Evolutionary conservation across 2,113 vertebrate genomes (phyloP).

Genomic region (Hippocampus abdominalis): DNA sequence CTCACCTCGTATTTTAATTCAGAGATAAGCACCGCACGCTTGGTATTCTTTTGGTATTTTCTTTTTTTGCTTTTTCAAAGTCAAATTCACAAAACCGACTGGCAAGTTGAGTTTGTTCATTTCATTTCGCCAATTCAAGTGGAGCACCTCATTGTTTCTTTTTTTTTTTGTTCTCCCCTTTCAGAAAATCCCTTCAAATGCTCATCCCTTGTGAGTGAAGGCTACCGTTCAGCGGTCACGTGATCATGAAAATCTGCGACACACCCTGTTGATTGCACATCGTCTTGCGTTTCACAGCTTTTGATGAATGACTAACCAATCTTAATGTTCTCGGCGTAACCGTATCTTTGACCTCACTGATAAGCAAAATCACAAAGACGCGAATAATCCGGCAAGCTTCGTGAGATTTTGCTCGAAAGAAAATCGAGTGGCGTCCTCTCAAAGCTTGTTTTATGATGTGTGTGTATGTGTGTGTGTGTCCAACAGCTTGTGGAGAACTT

Average conservation of each 20-base stretch:
- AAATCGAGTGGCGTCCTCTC: constrained; percentile 6
- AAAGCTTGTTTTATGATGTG: background rate
- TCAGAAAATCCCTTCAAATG: background rate
- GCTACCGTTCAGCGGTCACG: background rate
- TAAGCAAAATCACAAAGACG: background rate
- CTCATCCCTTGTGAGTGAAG: background rate
- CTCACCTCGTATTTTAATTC: background rate
- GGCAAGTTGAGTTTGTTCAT: background rate
- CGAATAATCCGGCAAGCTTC: background rate
- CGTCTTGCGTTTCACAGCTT: too few relatives aligned
- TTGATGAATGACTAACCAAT: background rate
- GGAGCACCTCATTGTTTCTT: background rate
- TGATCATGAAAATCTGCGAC: constrained; percentile 11
- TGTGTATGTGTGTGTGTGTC: background rate
- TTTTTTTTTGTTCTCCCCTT: background rate
- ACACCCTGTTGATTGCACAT: background rate
- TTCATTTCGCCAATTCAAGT: background rate
- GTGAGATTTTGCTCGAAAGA: background rate
- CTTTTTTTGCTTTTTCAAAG: background rate
- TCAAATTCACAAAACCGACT: background rate
- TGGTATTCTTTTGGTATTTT: background rate
- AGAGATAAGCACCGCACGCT: background rate
- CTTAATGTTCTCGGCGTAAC: constrained; percentile 6
- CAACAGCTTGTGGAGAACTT: constrained; percentile 79
- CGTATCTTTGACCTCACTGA: constrained; percentile 13